A percentile compares a stretch with the other conserved stretches of the same genome.
Conservation (phyloP, 1,140 invertebrate genomes). For the Aphidius gifuensis region DNA sequence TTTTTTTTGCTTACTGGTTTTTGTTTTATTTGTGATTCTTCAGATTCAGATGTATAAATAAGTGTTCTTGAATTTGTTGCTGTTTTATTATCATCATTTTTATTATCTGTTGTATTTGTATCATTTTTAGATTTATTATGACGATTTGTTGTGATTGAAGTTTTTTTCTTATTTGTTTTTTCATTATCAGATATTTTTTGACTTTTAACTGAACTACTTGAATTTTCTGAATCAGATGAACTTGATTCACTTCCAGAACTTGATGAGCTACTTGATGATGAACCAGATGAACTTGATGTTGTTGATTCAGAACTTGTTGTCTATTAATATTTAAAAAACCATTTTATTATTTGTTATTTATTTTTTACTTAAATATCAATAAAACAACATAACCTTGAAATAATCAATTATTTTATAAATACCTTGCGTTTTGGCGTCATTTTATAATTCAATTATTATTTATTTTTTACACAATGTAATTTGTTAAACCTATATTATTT, state of each 20-base stretch:
- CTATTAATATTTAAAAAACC: conserved; percentile 30
- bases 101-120: conserved; percentile 35
- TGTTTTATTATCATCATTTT: conserved; percentile 44
- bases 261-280: conserved; percentile 60
- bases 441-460: not conserved
- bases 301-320: conserved; percentile 64
- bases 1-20: conserved; percentile 49
- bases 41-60: conserved; percentile 57
- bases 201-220: conserved; percentile 58
- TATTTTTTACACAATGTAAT: too few relatives aligned
- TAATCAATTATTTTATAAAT: conserved; percentile 28
- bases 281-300: conserved; percentile 64
- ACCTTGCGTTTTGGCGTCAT: conserved; percentile 53
- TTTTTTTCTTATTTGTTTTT: conserved; percentile 55
- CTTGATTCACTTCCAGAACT: conserved; percentile 67
- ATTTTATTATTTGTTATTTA: not conserved
- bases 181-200: conserved; percentile 47
- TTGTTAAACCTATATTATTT: not conserved
- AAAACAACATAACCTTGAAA: conserved; percentile 14
- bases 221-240: conserved; percentile 69
- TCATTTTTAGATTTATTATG: conserved; percentile 52
- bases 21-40: conserved; percentile 52
- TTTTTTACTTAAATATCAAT: not conserved
- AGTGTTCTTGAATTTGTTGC: conserved; percentile 38
- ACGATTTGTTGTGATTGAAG: conserved; percentile 43